These are phyloP conservation scores for Chondrosia reniformis DNA, from an alignment of 37 sponge, comb jelly and placozoan genomes.

Conservation along the genomic window DNA sequence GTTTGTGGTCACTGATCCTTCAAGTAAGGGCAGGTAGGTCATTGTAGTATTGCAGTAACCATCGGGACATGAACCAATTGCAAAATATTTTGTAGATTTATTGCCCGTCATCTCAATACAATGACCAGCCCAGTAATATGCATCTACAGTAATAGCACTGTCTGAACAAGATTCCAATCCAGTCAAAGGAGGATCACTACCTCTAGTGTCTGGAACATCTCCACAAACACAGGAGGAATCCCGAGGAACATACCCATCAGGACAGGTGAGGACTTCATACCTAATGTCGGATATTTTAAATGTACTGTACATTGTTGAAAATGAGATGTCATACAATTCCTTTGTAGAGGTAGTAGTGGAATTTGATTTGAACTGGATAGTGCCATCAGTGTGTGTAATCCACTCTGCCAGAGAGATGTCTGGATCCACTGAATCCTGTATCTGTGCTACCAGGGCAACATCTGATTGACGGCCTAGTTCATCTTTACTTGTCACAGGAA, in stretches of 20 bases:
- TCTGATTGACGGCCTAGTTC: too few species aligned
- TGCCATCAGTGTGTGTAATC: not conserved
- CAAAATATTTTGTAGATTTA: not conserved
- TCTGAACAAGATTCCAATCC: not conserved
- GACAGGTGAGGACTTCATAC: not conserved
- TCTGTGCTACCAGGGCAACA: too few species aligned
- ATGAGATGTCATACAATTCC: too few species aligned
- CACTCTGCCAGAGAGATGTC: too few species aligned
- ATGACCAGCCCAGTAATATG: not conserved
- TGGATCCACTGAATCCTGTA: too few species aligned
- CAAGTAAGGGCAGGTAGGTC: not conserved
- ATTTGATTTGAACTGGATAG: too few species aligned
- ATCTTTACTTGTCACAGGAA: too few species aligned
- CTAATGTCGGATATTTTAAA: not conserved
- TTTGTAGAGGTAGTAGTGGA: too few species aligned
- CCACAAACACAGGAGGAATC: slow-evolving; percentile 22
- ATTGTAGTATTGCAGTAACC: not conserved
- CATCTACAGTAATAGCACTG: not conserved
- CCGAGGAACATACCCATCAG: too few species aligned
- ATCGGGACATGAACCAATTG: not conserved
- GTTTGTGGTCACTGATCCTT: not conserved
- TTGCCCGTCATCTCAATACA: too few species aligned
- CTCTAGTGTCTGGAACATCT: not conserved
- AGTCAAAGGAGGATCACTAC: not conserved
- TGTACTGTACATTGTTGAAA: too few species aligned